Evolutionary conservation across 1,140 invertebrate genomes (phyloP), one percentile per base, ranked within the genome.

Genomic region (Coptotermes formosanus): DNA sequence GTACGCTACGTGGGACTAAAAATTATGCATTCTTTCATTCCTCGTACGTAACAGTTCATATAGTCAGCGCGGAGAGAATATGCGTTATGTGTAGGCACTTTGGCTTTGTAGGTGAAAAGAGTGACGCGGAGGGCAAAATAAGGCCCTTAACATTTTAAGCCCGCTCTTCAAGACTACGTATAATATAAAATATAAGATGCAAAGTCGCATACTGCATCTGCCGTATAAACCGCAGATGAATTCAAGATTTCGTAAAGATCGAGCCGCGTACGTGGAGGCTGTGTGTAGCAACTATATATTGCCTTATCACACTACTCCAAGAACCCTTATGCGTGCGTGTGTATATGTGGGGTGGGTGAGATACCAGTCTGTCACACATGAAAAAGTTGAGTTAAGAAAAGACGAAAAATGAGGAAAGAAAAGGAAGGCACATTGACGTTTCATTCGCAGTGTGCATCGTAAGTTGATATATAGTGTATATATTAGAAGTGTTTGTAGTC

Each of bases 131-230:
- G 55, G 55, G 55, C 55, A 59, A 23, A 59, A 59, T 59, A 75
- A 75, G 64, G 64, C 25, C 64, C 59, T 64, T 64, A 75, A 75
- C 64, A 16, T 75, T 75, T 75, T 75, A 75, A 75, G 64, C 64
- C 9, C 64, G 9, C 64, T 75, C n/a, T 75, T 75, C 64, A 75
- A 30, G 64, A 75, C 64, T 75, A 16, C n/a, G 64, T 75, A 75
- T 30, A 75, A 75, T 75, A 75, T 75, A 75, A 75, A 75, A 75
- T 75, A 75, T 75, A 75, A 75, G 64, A 75, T 16, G 64, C 64
- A 75, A 75, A 75, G 25, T 6, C 64, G 19, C 64, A 30, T 7
- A 30, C 64, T 75, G 16, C 64, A 30, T 75, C 64, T 16, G 14
- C 64, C 8, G 25, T 75, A 75, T 75, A 30, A 75, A 75, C 25